Evolutionary conservation across 2,113 vertebrate species (phyloP), one percentile per base, ranked within the genome.

Genomic region (Pavo muticus): DNA sequence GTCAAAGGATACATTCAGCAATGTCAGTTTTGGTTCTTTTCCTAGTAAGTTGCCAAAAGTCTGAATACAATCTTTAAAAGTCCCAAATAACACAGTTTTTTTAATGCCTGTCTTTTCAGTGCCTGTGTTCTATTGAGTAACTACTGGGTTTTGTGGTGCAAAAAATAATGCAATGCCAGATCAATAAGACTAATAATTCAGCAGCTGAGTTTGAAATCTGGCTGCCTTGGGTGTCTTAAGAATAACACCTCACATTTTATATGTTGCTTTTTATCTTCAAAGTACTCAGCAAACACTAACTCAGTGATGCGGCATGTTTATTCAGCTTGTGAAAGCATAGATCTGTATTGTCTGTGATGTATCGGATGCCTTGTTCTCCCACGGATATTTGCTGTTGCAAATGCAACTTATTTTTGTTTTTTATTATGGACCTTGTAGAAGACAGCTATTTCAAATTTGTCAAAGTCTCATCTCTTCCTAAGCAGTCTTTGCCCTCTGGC

Each of bases 141-240:
- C 5, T 2, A 68, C 52, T 0, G 0, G 50, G 52, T 42, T 86
- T 86, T 88, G 68, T 72, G 82, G 40, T 48, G 39, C 69, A 48
- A 94, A 91, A 95, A 95, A 84, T 78, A 82, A 91, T 75, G 76
- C 70, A 42, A 75, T 78, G 72, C 76, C 70, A 78, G 76, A 96
- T 96, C 95, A 97, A 92, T 95, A 95, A 74, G 82, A 30, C 85
- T 88, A 81, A 91, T 86, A 95, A 95, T 63, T 90, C 80, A 90
- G 86, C 91, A 95, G 90, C 91, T 95, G 93, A 96, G 80, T 92
- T 93, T 70, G 69, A 90, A 94, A 76, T 37, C 44, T 79, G 77
- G n/a, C 71, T 84, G 84, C 84, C 70, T 63, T 87, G 65, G 52
- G 60, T 93, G 85, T 72, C 64, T 91, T 74, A 79, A 94, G 79